Evolutionary conservation across 2,888 invertebrate species (phyloP), one percentile per base, ranked within the genome.

Genomic region (Macaria liturata): DNA sequence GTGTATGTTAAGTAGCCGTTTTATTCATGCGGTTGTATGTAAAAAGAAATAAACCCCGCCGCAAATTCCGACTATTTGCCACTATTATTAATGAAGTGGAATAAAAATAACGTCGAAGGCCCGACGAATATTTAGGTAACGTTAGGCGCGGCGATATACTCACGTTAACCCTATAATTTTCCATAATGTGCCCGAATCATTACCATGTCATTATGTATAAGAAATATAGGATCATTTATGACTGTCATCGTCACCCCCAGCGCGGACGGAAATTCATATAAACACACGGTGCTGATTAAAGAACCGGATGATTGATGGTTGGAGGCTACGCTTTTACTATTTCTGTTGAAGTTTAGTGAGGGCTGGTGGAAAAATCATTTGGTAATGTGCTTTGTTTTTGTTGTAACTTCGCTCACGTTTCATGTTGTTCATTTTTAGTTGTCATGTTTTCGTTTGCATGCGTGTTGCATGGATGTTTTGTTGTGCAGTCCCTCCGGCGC

Each of bases 401-500:
- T 47, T 49, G 42, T 32, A 40, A 47, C 42, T 40, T 40, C 37
- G 49, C 42, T 49, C 47, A 48, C 46, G 8, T 61, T 68, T 59
- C 53, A 59, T 61, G 40, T 46, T 56, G 42, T 42, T 42, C 42
- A 67, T 71, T 67, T 65, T 70, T 68, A 70, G 66, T 73, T 70
- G 64, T 74, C 58, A 68, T 76, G 70, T 74, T 67, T 74, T 74
- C 69, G 74, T 75, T 72, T 77, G 84, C 83, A 85, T 85, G 81
- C 75, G 68, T 85, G 83, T 87, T 84, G 89, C 88, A 88, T 88
- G 88, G 73, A 81, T 84, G 78, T 84, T 81, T 80, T 85, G 80
- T 85, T 84, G 81, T 80, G 73, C 88, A 90, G 90, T 84, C 87
- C 68, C 78, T 86, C 72, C 82, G 88, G 80, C 87, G 88, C 74